These are phyloP conservation scores for Scaptomyza cyrtandrae DNA, from an alignment of 2,888 invertebrate species.

Conservation along the genomic window DNA sequence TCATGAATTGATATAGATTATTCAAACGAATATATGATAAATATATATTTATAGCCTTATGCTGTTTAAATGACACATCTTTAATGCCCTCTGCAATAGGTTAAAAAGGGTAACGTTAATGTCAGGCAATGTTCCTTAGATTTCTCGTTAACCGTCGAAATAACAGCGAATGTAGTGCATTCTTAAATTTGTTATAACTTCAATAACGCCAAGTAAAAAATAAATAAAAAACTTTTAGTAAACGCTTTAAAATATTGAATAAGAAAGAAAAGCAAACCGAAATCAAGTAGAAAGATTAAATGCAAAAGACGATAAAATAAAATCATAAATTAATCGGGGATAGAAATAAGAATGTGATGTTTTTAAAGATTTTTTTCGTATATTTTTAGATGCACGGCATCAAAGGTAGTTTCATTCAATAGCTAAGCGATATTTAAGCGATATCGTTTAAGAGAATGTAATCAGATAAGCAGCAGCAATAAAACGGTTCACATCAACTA, in stretches of 20 bases:
- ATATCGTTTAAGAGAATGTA: constrained; percentile 16
- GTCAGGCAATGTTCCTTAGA: constrained; percentile 23
- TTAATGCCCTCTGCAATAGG: neutral
- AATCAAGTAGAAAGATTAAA: no score
- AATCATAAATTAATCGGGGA: no score
- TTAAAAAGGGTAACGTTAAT: constrained; percentile 40
- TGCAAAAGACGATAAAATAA: no score
- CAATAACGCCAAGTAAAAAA: neutral
- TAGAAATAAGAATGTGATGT: no score
- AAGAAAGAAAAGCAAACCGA: no score
- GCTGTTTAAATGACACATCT: neutral
- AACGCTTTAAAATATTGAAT: no score
- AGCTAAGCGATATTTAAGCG: neutral
- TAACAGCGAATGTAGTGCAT: neutral
- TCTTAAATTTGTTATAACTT: neutral
- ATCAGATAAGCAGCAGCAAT: constrained; percentile 23
- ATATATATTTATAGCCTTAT: neutral
- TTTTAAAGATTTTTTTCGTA: no score
- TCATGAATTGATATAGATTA: neutral
- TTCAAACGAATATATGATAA: neutral
- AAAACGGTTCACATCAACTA: constrained; percentile 58
- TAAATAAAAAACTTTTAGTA: neutral
- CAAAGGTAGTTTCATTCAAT: neutral
- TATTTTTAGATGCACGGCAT: no score
- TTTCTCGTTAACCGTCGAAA: constrained; percentile 1